Evolutionary conservation across 2,797 vertebrate species (phyloP), one percentile per base, ranked within the genome.

Genomic region (Phoxinus dragarum): DNA sequence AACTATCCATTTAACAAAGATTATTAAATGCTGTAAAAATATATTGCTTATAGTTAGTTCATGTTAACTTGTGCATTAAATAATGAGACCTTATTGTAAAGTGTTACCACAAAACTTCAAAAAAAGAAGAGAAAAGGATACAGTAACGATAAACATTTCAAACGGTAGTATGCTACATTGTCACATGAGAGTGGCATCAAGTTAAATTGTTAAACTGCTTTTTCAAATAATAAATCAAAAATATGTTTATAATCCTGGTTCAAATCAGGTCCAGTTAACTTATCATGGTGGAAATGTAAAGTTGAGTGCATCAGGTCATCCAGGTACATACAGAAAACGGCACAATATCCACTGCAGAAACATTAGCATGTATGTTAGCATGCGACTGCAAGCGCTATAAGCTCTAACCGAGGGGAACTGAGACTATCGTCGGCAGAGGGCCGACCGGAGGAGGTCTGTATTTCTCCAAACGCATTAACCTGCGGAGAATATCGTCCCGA

Each of bases 381-480:
- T 5, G 47, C 0, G 31, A 14, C 5, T 4, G 6, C 23, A 49
- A 31, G 31, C 19, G 0, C 1, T 10, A 1, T 12, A 12, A 0
- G 1, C 23, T 61, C 86, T 91, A 96, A 49, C 64, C 1, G 11
- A 96, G 93, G 66, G 95, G 95, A 81, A 95, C 94, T 59, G 96
- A 94, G 42, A 96, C 90, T 4, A 96, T 96, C 83, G 94, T 95
- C 1, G 96, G 96, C 12, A 96, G 93, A 6, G 91, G 90, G n/a
- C 96, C 96, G 0, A 96, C 91, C 0, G 95, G 95, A 3, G 96
- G 96, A 0, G 95, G 95, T 36, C 93, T 94, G 74, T 96, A 96
- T 82, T 96, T 96, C 93, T 96, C 96, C 16, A 96, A 92, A 27
- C 95, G 92, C 95, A 96, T 95, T 77, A 96, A 90, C n/a, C 96